These are phyloP conservation scores for Callitettix versicolor DNA, from an alignment of 1,140 invertebrate genomes.

Conservation along the genomic window DNA sequence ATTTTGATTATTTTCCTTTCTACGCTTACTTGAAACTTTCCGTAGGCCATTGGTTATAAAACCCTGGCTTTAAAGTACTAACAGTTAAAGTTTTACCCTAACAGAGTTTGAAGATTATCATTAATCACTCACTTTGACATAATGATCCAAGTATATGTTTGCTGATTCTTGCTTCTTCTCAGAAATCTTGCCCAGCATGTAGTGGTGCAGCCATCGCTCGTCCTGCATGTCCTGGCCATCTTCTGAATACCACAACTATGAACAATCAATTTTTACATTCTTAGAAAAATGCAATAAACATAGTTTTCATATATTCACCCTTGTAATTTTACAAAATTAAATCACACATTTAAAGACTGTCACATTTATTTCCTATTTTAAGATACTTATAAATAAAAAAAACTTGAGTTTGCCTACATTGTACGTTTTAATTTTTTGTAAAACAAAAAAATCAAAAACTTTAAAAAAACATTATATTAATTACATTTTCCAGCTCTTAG, in stretches of 20 bases:
- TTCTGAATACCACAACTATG: constrained; percentile 22
- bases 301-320: neutral
- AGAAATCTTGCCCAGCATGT: constrained; percentile 85
- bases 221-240: constrained; percentile 51
- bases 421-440: no score
- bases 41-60: no score
- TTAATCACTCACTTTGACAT: constrained; percentile 45
- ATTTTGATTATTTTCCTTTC: no score
- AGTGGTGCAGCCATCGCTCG: constrained; percentile 81
- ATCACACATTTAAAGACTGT: neutral
- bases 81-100: no score
- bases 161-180: constrained; percentile 70
- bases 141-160: constrained; percentile 65
- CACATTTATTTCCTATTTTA: no score
- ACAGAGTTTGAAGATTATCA: constrained; percentile 12
- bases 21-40: no score
- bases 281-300: neutral
- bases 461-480: no score
- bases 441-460: no score
- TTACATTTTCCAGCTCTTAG: no score
- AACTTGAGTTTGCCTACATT: no score
- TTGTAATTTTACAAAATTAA: neutral
- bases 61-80: no score
- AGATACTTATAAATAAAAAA: no score
- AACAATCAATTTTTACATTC: neutral